Percentiles rank a stretch among this genome's conserved stretches.
Evolutionary conservation across 2,797 vertebrate genomes (phyloP).

Genomic region (Linurgus olivaceus): DNA sequence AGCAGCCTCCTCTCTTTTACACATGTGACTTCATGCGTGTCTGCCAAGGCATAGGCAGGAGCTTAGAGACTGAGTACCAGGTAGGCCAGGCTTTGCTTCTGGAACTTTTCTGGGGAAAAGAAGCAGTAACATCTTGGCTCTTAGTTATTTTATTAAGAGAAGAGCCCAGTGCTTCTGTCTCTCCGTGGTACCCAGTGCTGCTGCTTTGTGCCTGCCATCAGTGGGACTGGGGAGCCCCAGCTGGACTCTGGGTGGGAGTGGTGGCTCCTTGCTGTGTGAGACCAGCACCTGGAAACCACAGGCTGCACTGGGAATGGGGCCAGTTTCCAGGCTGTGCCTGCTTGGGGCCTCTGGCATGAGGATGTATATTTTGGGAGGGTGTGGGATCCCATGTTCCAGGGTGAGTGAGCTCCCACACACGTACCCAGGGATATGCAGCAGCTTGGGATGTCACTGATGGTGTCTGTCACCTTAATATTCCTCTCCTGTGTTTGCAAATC

Average conservation of each 20-base stretch:
- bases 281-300: neutral
- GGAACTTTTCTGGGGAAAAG: neutral
- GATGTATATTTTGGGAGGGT: accelerated
- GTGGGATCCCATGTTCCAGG: accelerated
- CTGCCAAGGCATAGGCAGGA: neutral
- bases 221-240: neutral
- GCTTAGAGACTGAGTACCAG: neutral
- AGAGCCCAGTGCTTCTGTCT: neutral
- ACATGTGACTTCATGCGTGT: slow-evolving; percentile 9
- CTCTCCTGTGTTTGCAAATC: neutral
- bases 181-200: accelerated
- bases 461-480: neutral
- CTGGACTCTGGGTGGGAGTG: accelerated
- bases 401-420: accelerated
- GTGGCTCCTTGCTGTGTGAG: neutral
- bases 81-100: neutral
- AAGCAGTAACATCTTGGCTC: neutral
- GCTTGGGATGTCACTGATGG: neutral
- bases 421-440: accelerated
- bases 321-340: neutral
- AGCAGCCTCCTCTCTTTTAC: neutral
- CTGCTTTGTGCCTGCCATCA: neutral
- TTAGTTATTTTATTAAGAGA: neutral
- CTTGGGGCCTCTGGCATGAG: neutral
- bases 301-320: neutral